Evolutionary conservation across 2,113 vertebrate species (phyloP), one percentile per base, ranked within the genome.

Genomic region (pig (Sus scrofa)): DNA sequence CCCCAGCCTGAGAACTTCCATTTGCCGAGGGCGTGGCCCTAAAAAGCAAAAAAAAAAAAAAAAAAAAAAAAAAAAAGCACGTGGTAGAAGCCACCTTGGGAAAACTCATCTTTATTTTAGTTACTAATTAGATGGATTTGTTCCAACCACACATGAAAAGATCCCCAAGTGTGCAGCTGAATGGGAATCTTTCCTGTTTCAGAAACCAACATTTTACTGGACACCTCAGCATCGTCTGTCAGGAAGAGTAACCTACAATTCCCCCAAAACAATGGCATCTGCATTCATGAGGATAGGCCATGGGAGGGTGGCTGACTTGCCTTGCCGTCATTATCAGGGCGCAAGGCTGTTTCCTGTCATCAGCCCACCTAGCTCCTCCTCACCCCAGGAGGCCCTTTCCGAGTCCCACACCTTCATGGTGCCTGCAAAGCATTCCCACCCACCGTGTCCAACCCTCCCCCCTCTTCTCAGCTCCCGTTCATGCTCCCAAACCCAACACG

Each of bases 311-410:
- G 24, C n/a, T 6, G 0, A 11, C 20, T 24, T 0, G 3, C 52
- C 50, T 62, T 15, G 24, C 6, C 15, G 2, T 32, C 22, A 0
- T 32, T 7, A 63, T 18, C 1, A 1, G 12, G 7, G n/a, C 62
- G 16, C 50, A 16, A 13, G 0, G 19, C 56, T 14, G 18, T 34
- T 74, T 27, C 65, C n/a, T 27, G 8, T 73, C 19, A 2, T 14
- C 11, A 9, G 1, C 27, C n/a, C 63, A 1, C n/a, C 6, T n/a
- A 2, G 0, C 11, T 50, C 8, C 54, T 71, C 1, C 0, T 26
- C 74, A 27, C 5, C 20, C 18, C 6, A 22, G 19, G 2, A 10
- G 24, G 11, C 18, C 89, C 34, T 39, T 85, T 5, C 78, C 8
- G 6, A 30, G 37, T 0, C 10, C 10, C 34, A 75, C 14, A 6